Evolutionary conservation across 2,797 vertebrate species (phyloP), one percentile per base, ranked within the genome.

Genomic region (Dromococcyx pavoninus): DNA sequence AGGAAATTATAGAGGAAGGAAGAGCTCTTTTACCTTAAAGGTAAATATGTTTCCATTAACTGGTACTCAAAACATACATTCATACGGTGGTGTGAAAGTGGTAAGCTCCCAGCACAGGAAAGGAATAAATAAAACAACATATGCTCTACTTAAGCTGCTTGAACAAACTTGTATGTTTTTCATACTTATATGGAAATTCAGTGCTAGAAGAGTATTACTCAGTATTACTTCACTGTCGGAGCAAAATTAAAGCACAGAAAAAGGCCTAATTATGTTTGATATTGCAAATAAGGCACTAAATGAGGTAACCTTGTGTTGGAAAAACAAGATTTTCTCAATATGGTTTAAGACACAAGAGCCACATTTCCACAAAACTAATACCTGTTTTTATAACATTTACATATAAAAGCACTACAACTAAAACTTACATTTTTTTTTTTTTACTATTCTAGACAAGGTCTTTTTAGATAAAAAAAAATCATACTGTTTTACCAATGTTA

Each of bases 61-160:
- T 75, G n/a, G 6, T 54, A 43, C 53, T 74, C 23, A 69, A 94
- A 62, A 1, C n/a, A 58, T 43, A 25, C 17, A 51, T 65, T 54
- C 25, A 17, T 74, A 51, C 7, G 1, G 2, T 33, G 21, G 17
- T 56, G 19, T 23, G 39, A 86, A 62, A 23, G 28, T 44, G 17
- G 58, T 56, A 64, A 95, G 22, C 11, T 91, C 39, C 35, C 88
- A 54, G 51, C 48, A 60, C 8, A 70, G 25, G n/a, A 86, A 70
- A 90, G 76, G 30, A 75, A 58, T 43, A 83, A 89, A 60, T 41
- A 84, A 76, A 88, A 7, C 23, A 88, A 10, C 46, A 78, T 84
- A 69, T 37, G 35, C 11, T 91, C 62, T 66, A 58, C 13, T 84
- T 90, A 76, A 60, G 14, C 70, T 91, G 5, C 51, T 60, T 76